These are phyloP conservation scores for Drosophila kuntzei DNA, from an alignment of 2,888 invertebrate species.

Conservation along the genomic window DNA sequence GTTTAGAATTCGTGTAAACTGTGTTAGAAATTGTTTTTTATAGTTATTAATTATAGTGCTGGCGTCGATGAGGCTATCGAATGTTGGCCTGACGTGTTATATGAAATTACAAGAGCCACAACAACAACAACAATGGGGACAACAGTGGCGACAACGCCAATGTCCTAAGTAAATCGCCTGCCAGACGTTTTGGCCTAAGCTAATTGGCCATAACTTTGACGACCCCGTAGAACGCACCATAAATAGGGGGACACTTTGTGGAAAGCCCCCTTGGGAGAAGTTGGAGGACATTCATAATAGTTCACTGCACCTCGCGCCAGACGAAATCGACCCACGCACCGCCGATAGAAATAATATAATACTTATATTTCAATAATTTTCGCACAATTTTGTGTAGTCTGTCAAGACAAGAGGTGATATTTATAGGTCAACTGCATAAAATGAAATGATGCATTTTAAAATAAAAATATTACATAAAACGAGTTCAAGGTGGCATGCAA, in stretches of 20 bases:
- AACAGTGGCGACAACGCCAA: conserved; percentile 13
- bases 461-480: conserved; percentile 47
- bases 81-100: conserved; percentile 42
- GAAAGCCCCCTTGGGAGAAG: conserved; percentile 3
- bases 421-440: conserved; percentile 51
- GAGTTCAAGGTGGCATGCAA: conserved; percentile 47
- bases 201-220: conserved; percentile 69
- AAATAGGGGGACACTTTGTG: conserved; percentile 28
- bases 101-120: conserved; percentile 51
- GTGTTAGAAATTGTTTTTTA: not conserved
- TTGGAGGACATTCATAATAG: conserved; percentile 9
- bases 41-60: conserved; percentile 49
- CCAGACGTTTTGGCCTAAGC: conserved; percentile 48
- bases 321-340: conserved; percentile 37
- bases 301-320: conserved; percentile 51
- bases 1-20: conserved; percentile 16
- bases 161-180: conserved; percentile 55
- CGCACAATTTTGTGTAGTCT: conserved; percentile 23
- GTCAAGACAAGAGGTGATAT: conserved; percentile 26
- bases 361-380: conserved; percentile 21
- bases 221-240: conserved; percentile 67
- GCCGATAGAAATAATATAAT: not conserved
- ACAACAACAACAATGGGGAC: conserved; percentile 17
- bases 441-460: not conserved
- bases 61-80: conserved; percentile 55